Base-by-base conservation (phyloP, 1,140 invertebrate species). In the Drosophila sp. region DNA sequence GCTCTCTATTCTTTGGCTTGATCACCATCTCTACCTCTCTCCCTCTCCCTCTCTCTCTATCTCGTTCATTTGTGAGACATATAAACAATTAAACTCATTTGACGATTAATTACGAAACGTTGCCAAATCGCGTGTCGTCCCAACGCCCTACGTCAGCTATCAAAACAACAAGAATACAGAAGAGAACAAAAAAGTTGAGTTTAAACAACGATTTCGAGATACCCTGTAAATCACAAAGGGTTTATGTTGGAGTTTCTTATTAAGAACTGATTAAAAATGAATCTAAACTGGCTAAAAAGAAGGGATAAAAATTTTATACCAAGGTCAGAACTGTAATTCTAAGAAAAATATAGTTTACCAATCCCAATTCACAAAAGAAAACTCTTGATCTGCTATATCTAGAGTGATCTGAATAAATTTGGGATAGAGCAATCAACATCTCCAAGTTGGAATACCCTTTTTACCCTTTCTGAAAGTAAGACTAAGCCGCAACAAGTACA, bases 81-180 rank as follows among this genome's bases (percentile, higher is more conserved):
- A 87, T 87, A 84, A 89, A 89, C 83, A 87, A 87, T 87, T 87
- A 87, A 87, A 87, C 84, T 87, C 80, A 87, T 87, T 87, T 89
- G 83, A 89, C 84, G 84, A 87, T 87, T 87, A 89, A 87, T 87
- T 80, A 89, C 84, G 80, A 63, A 80, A 58, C 80, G 72, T 73
- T 89, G 71, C 70, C 70, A 80, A 89, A 87, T 87, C 83, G 83
- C 83, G 83, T 87, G 83, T 68, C 61, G 57, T 41, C 70, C 47
- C 32, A 57, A 64, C 55, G 40, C 67, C 79, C 83, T 82, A 82
- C 87, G 87, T 87, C 79, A 79, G 80, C 82, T 86, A 86, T 85
- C 82, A 87, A 70, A 85, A 85, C 82, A 81, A 70, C 70, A 77
- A 58, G 69, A 76, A 8, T 60, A 60, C 25, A 23, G 17, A 6